phyloP scores from a whole-genome alignment of 1,140 invertebrate species.

The Mactra quadrangularis region DNA sequence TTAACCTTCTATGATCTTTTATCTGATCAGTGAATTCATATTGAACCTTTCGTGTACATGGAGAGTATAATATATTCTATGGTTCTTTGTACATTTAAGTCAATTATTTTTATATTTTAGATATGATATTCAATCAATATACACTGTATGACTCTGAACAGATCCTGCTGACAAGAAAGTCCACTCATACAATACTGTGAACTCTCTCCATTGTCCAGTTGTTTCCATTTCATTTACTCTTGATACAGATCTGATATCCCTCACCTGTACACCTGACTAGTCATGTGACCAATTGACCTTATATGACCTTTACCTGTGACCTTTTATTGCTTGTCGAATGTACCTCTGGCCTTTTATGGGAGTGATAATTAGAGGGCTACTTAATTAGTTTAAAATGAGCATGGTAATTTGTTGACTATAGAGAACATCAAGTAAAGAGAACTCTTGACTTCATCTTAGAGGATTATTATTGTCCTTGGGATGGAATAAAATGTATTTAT shows the following conservation, averaged over 20 bases:
- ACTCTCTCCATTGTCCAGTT: slow-evolving; percentile 1
- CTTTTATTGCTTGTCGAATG: slow-evolving; percentile 15
- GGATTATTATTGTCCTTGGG: no score
- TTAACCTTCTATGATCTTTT: no score
- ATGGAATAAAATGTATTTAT: no score
- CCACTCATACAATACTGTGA: no score
- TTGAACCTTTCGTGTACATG: no score
- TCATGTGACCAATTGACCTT: slow-evolving; percentile 37
- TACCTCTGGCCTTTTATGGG: slow-evolving; percentile 10
- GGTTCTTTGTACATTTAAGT: background rate
- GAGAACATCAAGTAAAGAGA: background rate
- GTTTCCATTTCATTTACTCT: slow-evolving; percentile 20
- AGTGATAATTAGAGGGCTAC: slow-evolving; percentile 38
- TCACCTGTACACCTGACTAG: slow-evolving; percentile 24
- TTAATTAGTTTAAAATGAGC: slow-evolving; percentile 43
- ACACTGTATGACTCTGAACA: slow-evolving; percentile 18
- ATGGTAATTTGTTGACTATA: slow-evolving; percentile 5
- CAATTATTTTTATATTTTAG: slow-evolving; percentile 44
- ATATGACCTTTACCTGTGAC: slow-evolving; percentile 13
- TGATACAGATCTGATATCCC: slow-evolving; percentile 13
- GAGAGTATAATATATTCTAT: no score
- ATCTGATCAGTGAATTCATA: no score
- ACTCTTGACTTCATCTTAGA: no score
- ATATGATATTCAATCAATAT: slow-evolving; percentile 28
- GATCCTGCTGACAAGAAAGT: background rate